Evolutionary conservation across 1,140 invertebrate genomes (phyloP), one percentile per base, ranked within the genome.

Genomic region (Drosophila pachea): DNA sequence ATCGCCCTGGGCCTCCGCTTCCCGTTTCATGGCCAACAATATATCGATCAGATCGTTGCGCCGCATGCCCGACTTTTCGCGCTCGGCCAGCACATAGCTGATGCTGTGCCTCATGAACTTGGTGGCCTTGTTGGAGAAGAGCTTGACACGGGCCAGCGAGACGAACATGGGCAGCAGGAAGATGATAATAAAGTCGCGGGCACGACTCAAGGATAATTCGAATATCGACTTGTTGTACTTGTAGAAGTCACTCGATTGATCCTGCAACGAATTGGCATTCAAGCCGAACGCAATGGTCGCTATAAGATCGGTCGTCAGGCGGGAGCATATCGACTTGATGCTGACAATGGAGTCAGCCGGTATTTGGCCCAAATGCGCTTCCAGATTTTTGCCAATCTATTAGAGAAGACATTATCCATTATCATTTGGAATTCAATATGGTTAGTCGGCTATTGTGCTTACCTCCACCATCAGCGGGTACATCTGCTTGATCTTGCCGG

Each of bases 241-340:
- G 32, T 71, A 89, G 64, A 90, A 91, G 38, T 89, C 90, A n/a
- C 88, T 91, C 14, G 90, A 77, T n/a, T 89, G 73, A 62, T 91
- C 75, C 7, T 77, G 88, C n/a, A 92, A 67, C 0, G 90, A 89
- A 54, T 92, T 91, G 16, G 91, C 90, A 59, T 92, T 89, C 63
- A 93, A 78, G n/a, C 92, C 92, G 73, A 92, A 93, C 5, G 91
- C 92, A 64, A 90, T 91, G 4, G 89, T 92, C 7, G 91, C 91
- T 47, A 93, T 93, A 2, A 92, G 90, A 77, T 93, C 92, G 14
- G 92, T 92, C n/a, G 91, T 91, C 52, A 91, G 93, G 48, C 91
- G 89, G 0, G 89, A 88, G 36, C 87, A 89, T 0, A 90, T 14
- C 6, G 91, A 89, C 48, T 90, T 91, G 0, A 90, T 45, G 0